Evolutionary conservation across 2,113 vertebrate species (phyloP), one percentile per base, ranked within the genome.

Genomic region (Agelaius phoeniceus): DNA sequence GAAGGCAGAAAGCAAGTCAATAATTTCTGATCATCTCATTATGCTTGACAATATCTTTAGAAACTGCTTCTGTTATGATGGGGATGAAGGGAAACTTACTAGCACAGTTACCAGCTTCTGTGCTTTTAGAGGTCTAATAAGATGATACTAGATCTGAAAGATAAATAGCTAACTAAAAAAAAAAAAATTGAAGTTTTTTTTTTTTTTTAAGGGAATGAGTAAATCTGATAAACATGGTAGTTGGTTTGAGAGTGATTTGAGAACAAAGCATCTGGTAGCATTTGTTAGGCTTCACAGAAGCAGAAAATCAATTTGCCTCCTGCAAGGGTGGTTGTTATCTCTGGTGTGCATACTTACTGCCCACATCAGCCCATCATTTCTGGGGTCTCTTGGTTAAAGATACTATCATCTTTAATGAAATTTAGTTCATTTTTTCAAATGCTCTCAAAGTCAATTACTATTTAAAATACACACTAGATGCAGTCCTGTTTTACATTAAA

Each of bases 271-370:
- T 41, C 35, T 76, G 51, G 49, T 67, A 88, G 72, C 27, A 51
- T 90, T 95, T 94, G 57, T 90, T 87, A 90, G 65, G 88, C 66
- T 92, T 90, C 85, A 89, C 20, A 92, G 72, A 87, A 84, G 90
- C 90, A 95, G 76, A 93, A 94, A 94, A 95, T 94, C 92, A 61
- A 82, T 95, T 90, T 95, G 49, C 41, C 61, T 90, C 49, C 80
- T 86, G 18, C 37, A 52, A 90, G 57, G 58, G 14, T 51, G n/a
- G 59, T 49, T 72, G 41, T 91, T 89, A 96, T 90, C 92, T 93
- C 28, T 86, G 73, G 41, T 84, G 58, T 67, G 55, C 69, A 67
- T 74, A 66, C 52, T 94, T 71, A 89, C 33, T 96, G 84, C 80
- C 84, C 15, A 9, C 39, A 61, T 81, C 75, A 90, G 44, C 63